Percentiles rank a stretch among this genome's conserved stretches.
phyloP scores from a whole-genome alignment of 2,797 vertebrate species.

The Tenualosa thibaudeaui region DNA sequence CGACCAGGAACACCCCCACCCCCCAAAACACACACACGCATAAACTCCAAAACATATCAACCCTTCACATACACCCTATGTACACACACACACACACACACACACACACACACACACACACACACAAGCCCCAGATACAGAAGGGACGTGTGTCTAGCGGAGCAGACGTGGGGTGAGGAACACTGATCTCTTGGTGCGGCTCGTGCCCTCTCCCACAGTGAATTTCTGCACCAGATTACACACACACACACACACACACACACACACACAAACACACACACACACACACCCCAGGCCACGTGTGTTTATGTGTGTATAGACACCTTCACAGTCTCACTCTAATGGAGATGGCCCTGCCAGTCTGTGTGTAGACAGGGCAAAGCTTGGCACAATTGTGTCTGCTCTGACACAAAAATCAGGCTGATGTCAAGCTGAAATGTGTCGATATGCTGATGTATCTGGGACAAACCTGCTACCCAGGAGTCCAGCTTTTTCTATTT shows the following conservation, averaged over 20 bases:
- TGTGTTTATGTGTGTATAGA: not conserved
- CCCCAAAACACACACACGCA: not conserved
- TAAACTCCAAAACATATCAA: not conserved
- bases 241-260: not conserved
- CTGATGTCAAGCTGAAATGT: constrained; percentile 1
- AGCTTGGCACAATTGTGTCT: constrained; percentile 12
- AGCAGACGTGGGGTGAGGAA: constrained; percentile 44
- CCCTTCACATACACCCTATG: too few species aligned
- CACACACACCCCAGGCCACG: not conserved
- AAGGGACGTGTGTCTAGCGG: constrained; percentile 42
- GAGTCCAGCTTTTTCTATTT: not conserved
- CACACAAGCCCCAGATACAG: not conserved
- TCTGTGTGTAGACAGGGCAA: constrained; percentile 29
- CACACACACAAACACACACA: not conserved
- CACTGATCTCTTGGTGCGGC: constrained; percentile 66
- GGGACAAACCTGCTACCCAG: constrained; percentile 6
- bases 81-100: constrained; percentile 8
- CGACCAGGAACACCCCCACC: constrained; percentile 42
- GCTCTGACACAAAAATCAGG: constrained; percentile 2
- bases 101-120: constrained; percentile 14
- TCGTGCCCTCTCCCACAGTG: constrained; percentile 70
- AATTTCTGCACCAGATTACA: not conserved
- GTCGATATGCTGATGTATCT: constrained; percentile 20
- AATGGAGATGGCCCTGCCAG: not conserved
- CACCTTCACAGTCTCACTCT: not conserved